These are phyloP conservation scores for Entomyzon cyanotis DNA, from an alignment of 2,113 vertebrate species.

Conservation along the genomic window DNA sequence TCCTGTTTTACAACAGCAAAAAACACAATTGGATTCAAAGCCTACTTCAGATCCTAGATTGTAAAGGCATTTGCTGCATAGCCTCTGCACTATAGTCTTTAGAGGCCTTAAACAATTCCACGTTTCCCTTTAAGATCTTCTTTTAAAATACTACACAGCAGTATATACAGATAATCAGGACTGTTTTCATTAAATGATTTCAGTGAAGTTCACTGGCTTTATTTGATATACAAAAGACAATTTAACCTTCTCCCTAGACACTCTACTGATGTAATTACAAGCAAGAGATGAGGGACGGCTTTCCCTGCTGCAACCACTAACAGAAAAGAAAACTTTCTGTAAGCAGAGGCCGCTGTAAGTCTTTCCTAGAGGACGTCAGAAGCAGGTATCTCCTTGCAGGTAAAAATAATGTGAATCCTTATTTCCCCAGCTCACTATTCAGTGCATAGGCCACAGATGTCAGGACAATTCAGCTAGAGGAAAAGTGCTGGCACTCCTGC, in stretches of 20 bases:
- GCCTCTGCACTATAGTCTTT: conserved; percentile 52
- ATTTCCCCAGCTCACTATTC: background rate
- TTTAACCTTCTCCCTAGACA: conserved; percentile 64
- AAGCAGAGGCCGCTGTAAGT: background rate
- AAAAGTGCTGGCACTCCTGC: background rate
- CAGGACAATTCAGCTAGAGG: background rate
- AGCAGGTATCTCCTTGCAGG: background rate
- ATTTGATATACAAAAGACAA: conserved; percentile 68
- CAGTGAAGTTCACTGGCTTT: conserved; percentile 56
- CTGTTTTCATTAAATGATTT: conserved; percentile 61
- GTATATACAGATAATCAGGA: conserved; percentile 58
- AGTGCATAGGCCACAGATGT: background rate
- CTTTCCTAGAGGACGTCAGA: background rate
- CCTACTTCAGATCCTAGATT: conserved; percentile 52
- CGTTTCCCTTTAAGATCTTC: conserved; percentile 50
- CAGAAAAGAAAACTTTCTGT: conserved; percentile 15
- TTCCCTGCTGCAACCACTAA: background rate
- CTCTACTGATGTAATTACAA: conserved; percentile 59
- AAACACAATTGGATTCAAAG: conserved; percentile 56
- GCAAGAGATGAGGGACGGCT: conserved; percentile 22
- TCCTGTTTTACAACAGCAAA: conserved; percentile 48
- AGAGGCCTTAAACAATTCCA: conserved; percentile 63
- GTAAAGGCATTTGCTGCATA: conserved; percentile 44
- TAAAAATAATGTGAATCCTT: background rate
- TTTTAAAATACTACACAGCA: conserved; percentile 54